phyloP scores from a whole-genome alignment of 2,888 invertebrate species.

The Halictus quadricinctus region DNA sequence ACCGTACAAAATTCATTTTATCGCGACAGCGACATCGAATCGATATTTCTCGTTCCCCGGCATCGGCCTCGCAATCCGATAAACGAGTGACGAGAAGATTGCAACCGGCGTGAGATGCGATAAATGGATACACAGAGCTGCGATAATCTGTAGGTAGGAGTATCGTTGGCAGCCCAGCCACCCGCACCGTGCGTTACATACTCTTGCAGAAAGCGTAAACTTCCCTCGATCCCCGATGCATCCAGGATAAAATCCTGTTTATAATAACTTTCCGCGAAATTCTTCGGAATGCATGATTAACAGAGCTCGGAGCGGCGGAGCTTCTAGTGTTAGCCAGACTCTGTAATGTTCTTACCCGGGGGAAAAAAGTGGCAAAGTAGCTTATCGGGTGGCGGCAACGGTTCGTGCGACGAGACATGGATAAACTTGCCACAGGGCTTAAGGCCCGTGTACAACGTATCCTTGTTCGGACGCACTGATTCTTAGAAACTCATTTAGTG shows the following conservation, averaged over 20 bases:
- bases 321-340: neutral
- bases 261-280: neutral
- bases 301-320: neutral
- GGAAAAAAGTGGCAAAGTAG: neutral
- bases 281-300: neutral
- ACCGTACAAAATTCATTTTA: slow-evolving; percentile 69
- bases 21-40: slow-evolving; percentile 63
- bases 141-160: slow-evolving; percentile 37
- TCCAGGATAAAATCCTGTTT: neutral
- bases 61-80: slow-evolving; percentile 64
- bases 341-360: neutral
- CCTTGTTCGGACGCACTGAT: neutral
- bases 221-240: neutral
- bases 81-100: slow-evolving; percentile 70
- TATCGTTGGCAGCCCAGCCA: slow-evolving; percentile 22
- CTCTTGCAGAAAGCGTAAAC: neutral
- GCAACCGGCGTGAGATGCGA: slow-evolving; percentile 58
- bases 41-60: slow-evolving; percentile 66
- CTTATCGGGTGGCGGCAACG: neutral
- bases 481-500: neutral
- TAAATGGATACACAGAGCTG: slow-evolving; percentile 57
- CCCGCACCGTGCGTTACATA: neutral
- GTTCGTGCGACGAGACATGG: neutral
- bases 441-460: neutral
- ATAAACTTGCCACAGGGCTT: neutral